phyloP scores from a whole-genome alignment of 2,888 invertebrate species.

The Pristionchus maxplancki region DNA sequence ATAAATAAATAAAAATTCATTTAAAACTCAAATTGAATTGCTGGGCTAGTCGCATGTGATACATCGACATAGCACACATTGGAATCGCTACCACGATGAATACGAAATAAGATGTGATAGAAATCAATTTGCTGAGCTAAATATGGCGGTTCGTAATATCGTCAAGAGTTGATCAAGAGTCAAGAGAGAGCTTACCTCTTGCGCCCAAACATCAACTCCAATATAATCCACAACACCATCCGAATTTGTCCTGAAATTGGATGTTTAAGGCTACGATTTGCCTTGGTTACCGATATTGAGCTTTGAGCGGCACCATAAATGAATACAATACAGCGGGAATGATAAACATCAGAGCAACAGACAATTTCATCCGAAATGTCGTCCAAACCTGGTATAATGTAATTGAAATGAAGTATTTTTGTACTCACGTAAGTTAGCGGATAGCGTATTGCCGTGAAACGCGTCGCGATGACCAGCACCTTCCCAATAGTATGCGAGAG shows the following conservation, averaged over 20 bases:
- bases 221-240: background rate
- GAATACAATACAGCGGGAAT: background rate
- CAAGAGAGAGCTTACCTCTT: too few relatives aligned
- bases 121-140: background rate
- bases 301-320: background rate
- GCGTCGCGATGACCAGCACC: background rate
- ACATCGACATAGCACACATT: background rate
- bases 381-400: background rate
- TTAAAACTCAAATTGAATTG: background rate
- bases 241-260: background rate
- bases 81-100: background rate
- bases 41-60: background rate
- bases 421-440: background rate
- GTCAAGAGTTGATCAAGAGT: too few relatives aligned
- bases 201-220: background rate
- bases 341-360: background rate
- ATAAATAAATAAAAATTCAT: too few relatives aligned
- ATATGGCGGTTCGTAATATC: too few relatives aligned
- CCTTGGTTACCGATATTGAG: background rate
- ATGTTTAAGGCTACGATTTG: background rate
- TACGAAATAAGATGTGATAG: background rate
- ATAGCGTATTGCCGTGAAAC: background rate
- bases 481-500: too few relatives aligned
- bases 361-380: background rate
- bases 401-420: background rate